Percentiles rank a stretch among this genome's conserved stretches.
phyloP scores from a whole-genome alignment of 1,140 invertebrate species.

The Heliconius hermathena region DNA sequence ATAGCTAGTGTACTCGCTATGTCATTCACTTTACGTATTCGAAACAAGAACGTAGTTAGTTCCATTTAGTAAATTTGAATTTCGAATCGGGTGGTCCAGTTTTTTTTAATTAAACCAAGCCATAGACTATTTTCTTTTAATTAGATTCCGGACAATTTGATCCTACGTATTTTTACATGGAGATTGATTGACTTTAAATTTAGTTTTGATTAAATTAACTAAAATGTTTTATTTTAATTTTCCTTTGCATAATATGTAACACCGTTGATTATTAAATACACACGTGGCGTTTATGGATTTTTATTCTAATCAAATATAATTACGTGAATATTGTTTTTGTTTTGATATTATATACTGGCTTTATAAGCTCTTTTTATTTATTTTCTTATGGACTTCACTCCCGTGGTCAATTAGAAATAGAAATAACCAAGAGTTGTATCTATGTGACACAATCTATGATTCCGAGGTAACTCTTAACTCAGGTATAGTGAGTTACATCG shows the following conservation, averaged over 20 bases:
- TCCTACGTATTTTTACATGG: conserved; percentile 16
- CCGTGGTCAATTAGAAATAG: no score
- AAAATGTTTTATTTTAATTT: not conserved
- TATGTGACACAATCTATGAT: no score
- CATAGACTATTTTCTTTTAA: conserved; percentile 43
- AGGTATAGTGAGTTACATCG: no score
- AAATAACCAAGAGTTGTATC: no score
- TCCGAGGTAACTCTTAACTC: no score
- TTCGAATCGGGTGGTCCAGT: conserved; percentile 37
- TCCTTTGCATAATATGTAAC: not conserved
- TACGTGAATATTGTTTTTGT: no score
- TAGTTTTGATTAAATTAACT: not conserved
- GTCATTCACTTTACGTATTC: conserved; percentile 30
- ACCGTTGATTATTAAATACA: no score
- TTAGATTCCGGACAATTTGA: conserved; percentile 36
- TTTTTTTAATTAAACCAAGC: conserved; percentile 34
- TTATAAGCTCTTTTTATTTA: no score
- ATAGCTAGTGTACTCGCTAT: not conserved
- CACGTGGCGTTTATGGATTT: no score
- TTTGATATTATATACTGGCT: no score
- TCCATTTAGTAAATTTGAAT: conserved; percentile 55
- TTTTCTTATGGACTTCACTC: no score
- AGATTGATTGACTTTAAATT: not conserved
- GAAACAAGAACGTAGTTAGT: conserved; percentile 43
- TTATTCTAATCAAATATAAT: no score